phyloP scores from a whole-genome alignment of 2,888 invertebrate species.

The Blastobasis adustella region DNA sequence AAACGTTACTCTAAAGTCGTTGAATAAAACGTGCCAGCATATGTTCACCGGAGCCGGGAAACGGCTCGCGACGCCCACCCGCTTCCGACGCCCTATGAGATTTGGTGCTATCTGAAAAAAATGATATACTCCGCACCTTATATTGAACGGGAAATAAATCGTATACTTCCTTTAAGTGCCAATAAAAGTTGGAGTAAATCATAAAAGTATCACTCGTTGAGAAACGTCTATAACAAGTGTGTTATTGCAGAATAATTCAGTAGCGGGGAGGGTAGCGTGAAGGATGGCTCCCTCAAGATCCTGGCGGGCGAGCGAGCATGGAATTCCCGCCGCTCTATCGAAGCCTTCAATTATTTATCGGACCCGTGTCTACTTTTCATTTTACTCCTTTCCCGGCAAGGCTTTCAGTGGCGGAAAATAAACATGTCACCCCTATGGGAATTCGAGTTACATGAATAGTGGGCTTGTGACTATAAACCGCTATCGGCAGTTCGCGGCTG shows the following conservation, averaged over 20 bases:
- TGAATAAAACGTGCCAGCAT: too few species aligned
- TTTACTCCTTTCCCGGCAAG: constrained; percentile 63
- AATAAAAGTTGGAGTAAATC: constrained; percentile 75
- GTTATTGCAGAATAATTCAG: constrained; percentile 75
- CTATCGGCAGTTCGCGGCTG: constrained; percentile 31
- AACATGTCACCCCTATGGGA: constrained; percentile 61
- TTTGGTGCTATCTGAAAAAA: constrained; percentile 56
- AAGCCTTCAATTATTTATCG: constrained; percentile 74
- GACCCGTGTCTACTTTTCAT: constrained; percentile 74
- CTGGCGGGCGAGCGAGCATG: constrained; percentile 46
- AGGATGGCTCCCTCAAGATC: constrained; percentile 67
- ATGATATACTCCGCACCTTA: constrained; percentile 68
- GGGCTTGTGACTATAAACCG: constrained; percentile 44
- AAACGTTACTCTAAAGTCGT: constrained; percentile 14
- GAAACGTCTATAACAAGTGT: constrained; percentile 74
- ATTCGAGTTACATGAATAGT: constrained; percentile 49
- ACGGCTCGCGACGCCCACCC: constrained; percentile 54
- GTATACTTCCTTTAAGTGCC: constrained; percentile 74
- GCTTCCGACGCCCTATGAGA: constrained; percentile 44
- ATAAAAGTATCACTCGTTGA: constrained; percentile 72
- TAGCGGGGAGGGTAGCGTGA: constrained; percentile 63
- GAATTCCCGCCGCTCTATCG: constrained; percentile 68
- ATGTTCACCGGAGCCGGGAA: constrained; percentile 8
- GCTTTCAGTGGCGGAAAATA: constrained; percentile 56
- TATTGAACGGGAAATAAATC: constrained; percentile 73